Evolutionary conservation across 2,797 vertebrate genomes (phyloP).

Genomic region (Paedocypris micromegethes): DNA sequence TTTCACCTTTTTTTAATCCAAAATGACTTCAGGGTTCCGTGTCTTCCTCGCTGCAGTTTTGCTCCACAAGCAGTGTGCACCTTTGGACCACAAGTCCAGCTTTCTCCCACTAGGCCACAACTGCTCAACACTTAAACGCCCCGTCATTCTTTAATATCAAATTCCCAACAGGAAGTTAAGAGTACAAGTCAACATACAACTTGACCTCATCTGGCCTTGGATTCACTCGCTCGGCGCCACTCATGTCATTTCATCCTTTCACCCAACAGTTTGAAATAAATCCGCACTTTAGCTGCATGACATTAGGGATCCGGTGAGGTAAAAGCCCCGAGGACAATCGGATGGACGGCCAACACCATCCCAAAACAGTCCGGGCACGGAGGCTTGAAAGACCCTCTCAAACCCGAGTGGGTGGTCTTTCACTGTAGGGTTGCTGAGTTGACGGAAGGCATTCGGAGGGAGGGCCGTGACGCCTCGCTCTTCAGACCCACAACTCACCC

Average conservation of each 20-base stretch:
- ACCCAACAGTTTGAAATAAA: constrained; percentile 49
- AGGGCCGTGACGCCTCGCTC: constrained; percentile 66
- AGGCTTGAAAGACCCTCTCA: constrained; percentile 74
- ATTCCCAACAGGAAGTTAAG: constrained; percentile 19
- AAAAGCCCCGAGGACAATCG: constrained; percentile 59
- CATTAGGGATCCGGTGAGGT: constrained; percentile 50
- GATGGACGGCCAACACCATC: constrained; percentile 67
- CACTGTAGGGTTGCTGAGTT: constrained; percentile 75
- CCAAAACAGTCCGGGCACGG: constrained; percentile 64
- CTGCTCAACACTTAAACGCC: no score
- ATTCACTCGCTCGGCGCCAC: constrained; percentile 50
- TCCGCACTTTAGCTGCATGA: constrained; percentile 49
- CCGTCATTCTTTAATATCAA: neutral
- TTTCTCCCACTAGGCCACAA: no score
- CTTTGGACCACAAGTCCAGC: no score
- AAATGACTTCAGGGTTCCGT: no score
- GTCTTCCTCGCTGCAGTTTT: no score
- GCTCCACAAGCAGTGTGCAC: no score
- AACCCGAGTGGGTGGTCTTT: constrained; percentile 81
- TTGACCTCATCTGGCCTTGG: constrained; percentile 52
- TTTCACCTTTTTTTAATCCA: no score
- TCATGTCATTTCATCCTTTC: constrained; percentile 35
- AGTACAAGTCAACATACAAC: constrained; percentile 45
- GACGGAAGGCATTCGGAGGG: constrained; percentile 73
- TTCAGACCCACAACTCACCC: constrained; percentile 72